Evolutionary conservation across 2,113 vertebrate genomes (phyloP), one percentile per base, ranked within the genome.

Genomic region (Myotis yumanensis): DNA sequence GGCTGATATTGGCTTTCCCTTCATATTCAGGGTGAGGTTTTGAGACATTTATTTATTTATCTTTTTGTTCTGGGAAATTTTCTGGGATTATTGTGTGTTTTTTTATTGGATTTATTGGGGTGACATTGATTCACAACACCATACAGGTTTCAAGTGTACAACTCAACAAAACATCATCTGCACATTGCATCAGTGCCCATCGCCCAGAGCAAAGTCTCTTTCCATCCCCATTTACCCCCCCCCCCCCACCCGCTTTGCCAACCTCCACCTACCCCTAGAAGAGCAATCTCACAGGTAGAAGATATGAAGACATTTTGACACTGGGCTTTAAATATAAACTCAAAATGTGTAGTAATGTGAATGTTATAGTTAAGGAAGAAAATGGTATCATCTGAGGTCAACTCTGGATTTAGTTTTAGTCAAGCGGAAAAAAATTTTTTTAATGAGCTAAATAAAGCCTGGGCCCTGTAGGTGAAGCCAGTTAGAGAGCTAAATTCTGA

Each of bases 381-480:
- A 92, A 88, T 57, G 25, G 5, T 88, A 52, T 77, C 73, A 89
- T 93, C 79, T 91, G 81, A 93, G 94, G 88, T 90, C 90, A 93
- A 25, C 48, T 89, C 71, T 85, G 59, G 59, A 68, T 90, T 95
- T 94, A 62, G 82, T 90, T 95, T 95, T 92, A 95, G 81, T 48
- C 46, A 90, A 93, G 66, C 62, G 59, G 48, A 85, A 84, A 16
- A 43, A 84, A 17, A 12, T 10, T 52, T 94, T 48, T 85, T 76
- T 80, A 93, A 93, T 73, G 51, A 96, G 51, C 51, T 90, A 35
- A 62, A 90, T 90, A 35, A 62, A 90, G 81, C 66, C 87, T 32
- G 57, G 40, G 72, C 87, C 59, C 59, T 81, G 6, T 20, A 84
- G 40, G 59, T 93, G 35, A 92, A 95, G 11, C 12, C 16, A 85